Base-by-base conservation (phyloP, 2,113 vertebrate species). In the Willisornis vidua region DNA sequence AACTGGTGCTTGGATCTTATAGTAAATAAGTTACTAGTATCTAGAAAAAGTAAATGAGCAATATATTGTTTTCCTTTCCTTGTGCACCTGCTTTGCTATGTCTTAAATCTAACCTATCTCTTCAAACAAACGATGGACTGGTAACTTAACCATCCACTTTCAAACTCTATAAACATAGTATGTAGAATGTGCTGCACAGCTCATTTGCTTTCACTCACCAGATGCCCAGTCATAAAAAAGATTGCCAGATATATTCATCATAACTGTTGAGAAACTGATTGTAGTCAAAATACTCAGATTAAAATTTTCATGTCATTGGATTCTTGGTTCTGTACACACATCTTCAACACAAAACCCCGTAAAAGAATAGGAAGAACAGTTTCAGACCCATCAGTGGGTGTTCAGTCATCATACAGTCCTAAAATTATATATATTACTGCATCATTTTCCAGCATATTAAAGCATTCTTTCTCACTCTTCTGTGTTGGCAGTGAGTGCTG, bases 41-140 rank as follows among this genome's bases (percentile, higher is more conserved):
- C 12, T 75, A 90, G 86, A 94, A 71, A 55, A 63, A 84, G 29
- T 46, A 37, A 77, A 54, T 28, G 72, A 41, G 48, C n/a, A 26
- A 58, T 65, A 19, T 14, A 10, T 75, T 85, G 58, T 89, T 96
- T 93, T 95, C 91, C 87, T 97, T 90, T 96, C 72, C 91, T 96
- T 84, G 81, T 93, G 95, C 95, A 93, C 88, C 89, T 71, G 95
- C 82, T 90, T 92, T 94, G 95, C 94, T 93, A n/a, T 96, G 70
- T 88, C 88, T 73, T 80, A 82, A 59, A 48, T 71, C 75, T 91
- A 57, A 84, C 35, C 62, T 85, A 1, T 68, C 80, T 89, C 63
- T 85, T 86, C 28, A 82, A 59, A 89, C 45, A 66, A 94, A 90
- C 13, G 41, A 25, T 19, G 48, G 0, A 3, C 93, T 91, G 37